Conservation (phyloP, 2,113 vertebrate genomes). For the Coptodon bakossiorum region DNA sequence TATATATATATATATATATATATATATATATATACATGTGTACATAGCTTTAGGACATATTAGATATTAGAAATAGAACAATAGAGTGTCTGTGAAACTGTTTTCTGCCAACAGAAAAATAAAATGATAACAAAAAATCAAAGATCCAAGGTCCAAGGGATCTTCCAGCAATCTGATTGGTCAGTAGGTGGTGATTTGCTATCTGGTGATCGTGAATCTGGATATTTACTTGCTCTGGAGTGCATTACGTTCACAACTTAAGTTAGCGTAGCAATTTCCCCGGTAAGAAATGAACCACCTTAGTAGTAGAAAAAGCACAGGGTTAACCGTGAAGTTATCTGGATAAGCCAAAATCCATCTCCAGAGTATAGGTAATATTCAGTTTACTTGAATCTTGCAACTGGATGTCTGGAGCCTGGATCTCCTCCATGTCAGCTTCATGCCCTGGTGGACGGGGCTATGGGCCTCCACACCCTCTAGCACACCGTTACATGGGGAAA, state of each 20-base stretch:
- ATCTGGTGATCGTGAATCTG: not conserved
- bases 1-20: too few relatives aligned
- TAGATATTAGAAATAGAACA: not conserved
- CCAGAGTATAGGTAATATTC: not conserved
- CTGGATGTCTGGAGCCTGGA: too few relatives aligned
- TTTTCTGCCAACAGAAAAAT: not conserved
- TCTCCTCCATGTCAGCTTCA: too few relatives aligned
- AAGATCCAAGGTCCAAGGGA: too few relatives aligned
- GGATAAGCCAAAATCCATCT: not conserved
- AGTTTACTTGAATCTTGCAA: not conserved
- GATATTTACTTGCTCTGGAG: not conserved
- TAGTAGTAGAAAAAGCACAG: not conserved
- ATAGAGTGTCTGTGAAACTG: not conserved
- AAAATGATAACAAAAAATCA: not conserved
- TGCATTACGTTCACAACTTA: not conserved
- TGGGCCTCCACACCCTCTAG: too few relatives aligned
- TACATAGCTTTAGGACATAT: not conserved
- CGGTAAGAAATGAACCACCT: not conserved
- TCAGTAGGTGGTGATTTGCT: not conserved
- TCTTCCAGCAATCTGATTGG: too few relatives aligned
- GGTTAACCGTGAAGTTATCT: not conserved
- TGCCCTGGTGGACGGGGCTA: too few relatives aligned
- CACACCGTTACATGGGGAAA: too few relatives aligned
- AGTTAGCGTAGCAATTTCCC: not conserved
- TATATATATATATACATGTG: too few relatives aligned